Base-by-base conservation (phyloP, 2,888 invertebrate genomes). In the Exephanes ischioxanthus region DNA sequence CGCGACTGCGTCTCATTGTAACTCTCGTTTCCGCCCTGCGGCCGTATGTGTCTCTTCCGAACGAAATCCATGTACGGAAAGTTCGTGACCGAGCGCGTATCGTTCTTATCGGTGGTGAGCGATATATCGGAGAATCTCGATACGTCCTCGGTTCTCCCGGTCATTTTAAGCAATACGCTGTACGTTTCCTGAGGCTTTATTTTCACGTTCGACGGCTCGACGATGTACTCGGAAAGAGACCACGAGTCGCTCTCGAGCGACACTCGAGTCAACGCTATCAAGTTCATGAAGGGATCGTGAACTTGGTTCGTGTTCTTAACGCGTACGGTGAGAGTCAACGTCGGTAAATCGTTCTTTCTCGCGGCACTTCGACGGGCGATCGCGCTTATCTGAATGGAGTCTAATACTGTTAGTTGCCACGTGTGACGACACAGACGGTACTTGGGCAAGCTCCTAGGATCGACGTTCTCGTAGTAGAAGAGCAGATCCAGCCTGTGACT, bases 381-480 rank as follows among this genome's bases (percentile, higher is more conserved):
- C 0, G 95, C 94, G 68, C 95, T 95, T 3, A 95, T 94, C 76
- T 95, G 94, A 68, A 96, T 91, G 0, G 96, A 96, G 89, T 96
- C 96, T 87, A 96, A 94, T 19, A 96, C 95, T 67, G 95, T 94
- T 75, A 96, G 94, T 87, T 95, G 95, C 96, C 96, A 96, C 77
- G 95, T 95, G 89, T 97, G 96, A 33, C 96, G 95, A 68, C 96
- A 95, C 76, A 96, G 92, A 51, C 96, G 95, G 92, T 96, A 95
- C 86, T 95, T 95, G 14, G 91, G 90, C 41, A 85, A 51, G 26
- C 89, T 89, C 81, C 95, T 92, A 87, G 94, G 7, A 91, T 93
- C 90, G 37, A 94, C 90, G 92, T 95, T 95, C 90, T 96, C 96
- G 91, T 97, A 97, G 92, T 97, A 97, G 92, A 97, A 96, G 70